Evolutionary conservation across 2,888 invertebrate genomes (phyloP).

Genomic region (Plagiodera versicolora): DNA sequence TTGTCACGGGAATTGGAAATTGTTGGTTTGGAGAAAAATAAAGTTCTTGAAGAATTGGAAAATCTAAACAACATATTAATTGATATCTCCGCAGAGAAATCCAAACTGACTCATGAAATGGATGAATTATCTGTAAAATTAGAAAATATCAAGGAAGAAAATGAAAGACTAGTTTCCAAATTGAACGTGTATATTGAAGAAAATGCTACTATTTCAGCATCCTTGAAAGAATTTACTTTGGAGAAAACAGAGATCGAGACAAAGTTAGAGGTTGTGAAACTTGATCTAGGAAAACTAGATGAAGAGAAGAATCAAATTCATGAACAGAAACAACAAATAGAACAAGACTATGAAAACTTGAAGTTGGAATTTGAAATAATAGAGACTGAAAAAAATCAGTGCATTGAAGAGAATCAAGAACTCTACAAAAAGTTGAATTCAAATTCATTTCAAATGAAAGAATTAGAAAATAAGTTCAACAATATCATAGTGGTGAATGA

Average conservation of each 20-base stretch:
- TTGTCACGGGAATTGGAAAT: not conserved
- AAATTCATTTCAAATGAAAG: not conserved
- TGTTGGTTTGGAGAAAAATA: not conserved
- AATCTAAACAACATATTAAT: not conserved
- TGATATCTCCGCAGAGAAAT: not conserved
- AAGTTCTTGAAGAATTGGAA: not conserved
- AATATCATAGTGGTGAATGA: not conserved
- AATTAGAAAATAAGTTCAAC: not conserved
- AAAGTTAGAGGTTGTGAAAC: not conserved
- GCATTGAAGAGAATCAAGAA: not conserved
- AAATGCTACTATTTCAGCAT: not conserved
- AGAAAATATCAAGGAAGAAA: not conserved
- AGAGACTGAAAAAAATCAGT: conserved; percentile 7
- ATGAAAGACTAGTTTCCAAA: not conserved
- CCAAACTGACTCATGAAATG: not conserved
- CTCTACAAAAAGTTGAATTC: not conserved
- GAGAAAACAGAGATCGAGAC: not conserved
- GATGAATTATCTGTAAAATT: conserved; percentile 5
- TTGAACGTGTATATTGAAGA: not conserved
- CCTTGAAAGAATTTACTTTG: not conserved
- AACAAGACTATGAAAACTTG: conserved; percentile 12
- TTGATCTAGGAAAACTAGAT: not conserved
- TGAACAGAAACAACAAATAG: not conserved
- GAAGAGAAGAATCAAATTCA: not conserved
- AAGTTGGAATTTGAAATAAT: conserved; percentile 9